Base-by-base conservation (phyloP, 64 coral and sea anemone species). In the Actinia equina region DNA sequence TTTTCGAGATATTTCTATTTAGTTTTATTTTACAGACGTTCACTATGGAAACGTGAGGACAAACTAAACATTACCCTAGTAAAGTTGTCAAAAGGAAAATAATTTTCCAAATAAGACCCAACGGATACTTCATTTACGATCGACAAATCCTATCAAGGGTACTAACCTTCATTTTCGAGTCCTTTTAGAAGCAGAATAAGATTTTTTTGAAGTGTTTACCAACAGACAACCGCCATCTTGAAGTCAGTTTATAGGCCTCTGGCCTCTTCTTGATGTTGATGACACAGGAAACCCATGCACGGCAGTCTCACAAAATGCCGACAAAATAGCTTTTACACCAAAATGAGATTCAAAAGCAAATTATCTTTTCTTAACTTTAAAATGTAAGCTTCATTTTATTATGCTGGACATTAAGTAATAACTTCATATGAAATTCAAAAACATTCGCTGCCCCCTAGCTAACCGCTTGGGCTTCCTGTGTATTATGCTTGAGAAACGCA, bases 221-320 rank as follows among this genome's bases (percentile, higher is more conserved):
- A 30, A 89, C 15, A 41, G 26, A 67, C 1, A 83, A 30, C 60
- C 88, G 61, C 79, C 88, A 89, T 89, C 61, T 89, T 89, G 88
- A 71, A 88, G 43, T 12, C 43, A 0, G 20, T 18, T 1, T 3
- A 53, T n/a, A n/a, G n/a, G n/a, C 30, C 30, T 37, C 30, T 37
- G 30, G 69, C 69, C 69, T 74, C 69, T 27, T 74, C 69, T 42
- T 74, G 69, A 41, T 74, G 69, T 18, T 14, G 69, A 16, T 74
- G 15, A 74, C 69, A 74, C 69, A 74, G 69, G 69, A 41, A 74
- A 42, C 69, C 69, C 69, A 74, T n/a, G 30, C 30, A 37, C 30
- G 30, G 30, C n/a, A n/a, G n/a, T n/a, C n/a, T n/a, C n/a, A n/a
- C n/a, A n/a, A n/a, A n/a, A n/a, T n/a, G n/a, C n/a, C n/a, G n/a